Base-by-base conservation (phyloP, 2,113 vertebrate genomes). In the Apodemus speciosus region DNA sequence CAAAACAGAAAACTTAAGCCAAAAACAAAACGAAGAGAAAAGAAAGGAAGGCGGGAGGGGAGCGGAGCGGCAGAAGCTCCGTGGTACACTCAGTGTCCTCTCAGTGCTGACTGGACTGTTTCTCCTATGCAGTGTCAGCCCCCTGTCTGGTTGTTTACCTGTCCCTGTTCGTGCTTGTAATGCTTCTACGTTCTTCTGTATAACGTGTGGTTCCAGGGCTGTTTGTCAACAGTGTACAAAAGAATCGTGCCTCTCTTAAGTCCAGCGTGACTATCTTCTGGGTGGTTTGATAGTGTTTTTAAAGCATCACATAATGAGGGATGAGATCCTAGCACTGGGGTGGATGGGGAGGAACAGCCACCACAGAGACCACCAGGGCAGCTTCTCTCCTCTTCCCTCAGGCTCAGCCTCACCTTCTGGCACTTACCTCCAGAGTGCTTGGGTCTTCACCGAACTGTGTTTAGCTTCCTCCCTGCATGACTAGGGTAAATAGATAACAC, bases 81-180 rank as follows among this genome's bases (percentile, higher is more conserved):
- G 1, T 35, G 96, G 92, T 97, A 98, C 94, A n/a, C 98, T 97
- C 98, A 96, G 97, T 97, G 79, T 96, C 98, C 97, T 97, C 98
- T 97, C 97, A 98, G 92, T 97, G 98, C 98, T 98, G 98, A 98
- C 98, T 98, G 99, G 98, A 99, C 98, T 99, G 98, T 99, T 99
- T 98, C 97, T 98, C 98, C 99, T 99, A 98, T 99, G 99, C 99
- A 99, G 98, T 99, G 99, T 99, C 98, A 98, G 98, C 97, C 98
- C 96, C 97, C 96, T 93, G 98, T 98, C 98, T 95, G 97, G 97
- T 97, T 97, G 98, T 98, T 98, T 98, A 97, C 98, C 98, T 98
- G 98, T 98, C 98, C 98, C 97, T 99, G 98, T 99, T 98, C 97
- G 98, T 98, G 99, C 98, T 99, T 98, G 99, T 99, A 98, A 98